Evolutionary conservation across 2,888 invertebrate species (phyloP), one percentile per base, ranked within the genome.

Genomic region (Pandemis cinnamomeana): DNA sequence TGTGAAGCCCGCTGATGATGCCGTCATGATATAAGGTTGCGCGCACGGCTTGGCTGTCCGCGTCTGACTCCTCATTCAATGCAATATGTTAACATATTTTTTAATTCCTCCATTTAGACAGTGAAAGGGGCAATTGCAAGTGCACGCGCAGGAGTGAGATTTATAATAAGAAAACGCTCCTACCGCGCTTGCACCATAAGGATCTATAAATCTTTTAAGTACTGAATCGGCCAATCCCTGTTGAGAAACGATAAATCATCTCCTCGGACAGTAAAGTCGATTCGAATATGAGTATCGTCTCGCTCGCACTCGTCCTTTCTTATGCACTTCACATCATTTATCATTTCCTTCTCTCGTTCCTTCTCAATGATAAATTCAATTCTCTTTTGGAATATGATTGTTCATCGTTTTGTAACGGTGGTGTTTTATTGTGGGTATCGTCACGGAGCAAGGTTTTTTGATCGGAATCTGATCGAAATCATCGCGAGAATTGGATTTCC

Each of bases 181-280:
- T 93, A 94, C 93, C 91, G 92, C 92, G 92, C 92, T 90, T 92
- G 93, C 88, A 89, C 89, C 89, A 87, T 87, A 91, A 89, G 87
- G 91, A 90, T 92, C 91, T 92, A 93, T 93, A 94, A 93, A 94
- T 93, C 93, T 92, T 89, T 85, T 84, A 86, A 91, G 91, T 92
- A 93, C 91, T 90, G 91, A 84, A 90, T 91, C 92, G 92, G 91
- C 94, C 94, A 94, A 94, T 93, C 93, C 92, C 92, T 89, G 93
- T 93, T 90, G 91, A 93, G 93, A 92, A 92, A 87, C 92, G 87
- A 94, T 94, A 93, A 93, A 94, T 94, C 93, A 94, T 93, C 90
- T 88, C 89, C 81, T 86, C 87, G 86, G 90, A 91, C 91, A 88
- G 89, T 89, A 83, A 85, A 86, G 87, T 89, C 88, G 91, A 87